A percentile compares a stretch with the other conserved stretches of the same genome.
phyloP scores from a whole-genome alignment of 2,113 vertebrate genomes.

The Galeopterus variegatus region DNA sequence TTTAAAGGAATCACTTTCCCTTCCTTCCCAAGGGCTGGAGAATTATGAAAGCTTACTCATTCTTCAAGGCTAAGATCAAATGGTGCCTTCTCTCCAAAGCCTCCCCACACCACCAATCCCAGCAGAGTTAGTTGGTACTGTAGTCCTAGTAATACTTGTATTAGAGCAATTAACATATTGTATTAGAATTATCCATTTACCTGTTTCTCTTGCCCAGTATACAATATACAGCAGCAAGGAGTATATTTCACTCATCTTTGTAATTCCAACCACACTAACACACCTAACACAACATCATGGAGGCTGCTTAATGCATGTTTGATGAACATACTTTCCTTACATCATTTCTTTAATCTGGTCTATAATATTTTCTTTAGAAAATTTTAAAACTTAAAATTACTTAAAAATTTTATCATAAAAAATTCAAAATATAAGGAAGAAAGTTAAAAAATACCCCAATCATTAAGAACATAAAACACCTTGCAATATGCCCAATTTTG shows the following conservation, averaged over 20 bases:
- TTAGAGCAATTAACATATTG: neutral
- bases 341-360: neutral
- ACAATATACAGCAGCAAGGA: neutral
- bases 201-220: neutral
- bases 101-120: neutral
- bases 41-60: neutral
- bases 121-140: neutral
- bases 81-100: neutral
- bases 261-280: neutral
- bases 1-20: neutral
- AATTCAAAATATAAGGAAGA: neutral
- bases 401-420: neutral
- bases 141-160: neutral
- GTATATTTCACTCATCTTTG: neutral
- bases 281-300: neutral
- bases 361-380: slow-evolving; percentile 20
- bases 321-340: neutral
- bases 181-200: neutral
- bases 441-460: neutral
- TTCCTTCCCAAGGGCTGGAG: neutral
- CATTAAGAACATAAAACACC: neutral
- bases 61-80: neutral
- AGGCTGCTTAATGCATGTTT: neutral
- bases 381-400: neutral
- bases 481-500: neutral